Base-by-base conservation (phyloP, 2,797 vertebrate genomes). In the Menidia menidia region DNA sequence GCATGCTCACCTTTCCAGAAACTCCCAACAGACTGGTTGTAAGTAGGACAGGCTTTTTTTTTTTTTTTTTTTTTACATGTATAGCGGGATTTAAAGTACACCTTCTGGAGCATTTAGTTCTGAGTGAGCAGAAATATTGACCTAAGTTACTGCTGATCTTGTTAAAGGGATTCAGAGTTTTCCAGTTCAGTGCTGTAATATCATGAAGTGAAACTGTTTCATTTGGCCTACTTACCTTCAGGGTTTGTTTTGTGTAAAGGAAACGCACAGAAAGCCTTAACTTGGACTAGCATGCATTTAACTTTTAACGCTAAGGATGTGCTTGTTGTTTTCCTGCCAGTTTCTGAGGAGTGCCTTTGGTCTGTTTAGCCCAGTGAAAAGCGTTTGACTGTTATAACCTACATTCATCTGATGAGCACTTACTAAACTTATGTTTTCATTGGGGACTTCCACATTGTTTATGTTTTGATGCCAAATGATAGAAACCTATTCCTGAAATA, bases 1-100 rank as follows among this genome's bases (percentile, higher is more conserved):
- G 55, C 95, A 96, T 31, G 89, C 91, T 76, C 93, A 94, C 82
- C 91, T 96, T 14, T 95, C 96, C 75, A 95, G 92, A 86, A 95
- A 94, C 71, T 81, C 88, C 52, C 90, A 87, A 66, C 95, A 95
- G 72, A 89, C 81, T 45, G 90, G 86, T 53, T 79, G 97, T 98
- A 94, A 90, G 93, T 87, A 70, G 61, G 42, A 74, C 70, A 61
- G 31, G 14, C 47, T 66, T 8, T 42, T 64, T 44, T 68, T 55
- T 66, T 8, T 42, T 64, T 44, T 68, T 55, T 43, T 13, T 31
- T 18, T 4, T 44, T 48, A 25, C 25, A 25, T 25, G 25, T 32
- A 33, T 11, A 12, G 42, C 32, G 15, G 11, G 0, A 2, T 71
- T 72, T 77, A 74, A 71, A 82, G 77, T 73, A 74, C 19, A 0